Evolutionary conservation across 2,797 vertebrate genomes (phyloP).

Genomic region (Trematomus bernacchii): DNA sequence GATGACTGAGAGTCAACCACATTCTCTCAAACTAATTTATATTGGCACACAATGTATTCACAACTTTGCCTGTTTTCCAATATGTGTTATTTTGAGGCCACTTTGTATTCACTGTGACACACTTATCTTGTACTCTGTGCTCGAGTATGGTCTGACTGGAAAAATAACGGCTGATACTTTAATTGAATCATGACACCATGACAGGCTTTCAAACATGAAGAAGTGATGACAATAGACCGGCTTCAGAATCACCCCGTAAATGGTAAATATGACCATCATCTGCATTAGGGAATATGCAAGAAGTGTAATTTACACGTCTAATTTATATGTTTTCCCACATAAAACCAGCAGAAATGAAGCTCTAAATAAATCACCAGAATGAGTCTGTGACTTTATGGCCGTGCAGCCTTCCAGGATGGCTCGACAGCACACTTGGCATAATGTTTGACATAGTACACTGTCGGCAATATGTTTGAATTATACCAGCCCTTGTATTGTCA

Average conservation of each 20-base stretch:
- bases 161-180: constrained; percentile 50
- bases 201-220: constrained; percentile 51
- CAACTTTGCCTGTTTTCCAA: constrained; percentile 10
- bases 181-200: constrained; percentile 57
- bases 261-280: constrained; percentile 65
- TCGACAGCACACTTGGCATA: constrained; percentile 62
- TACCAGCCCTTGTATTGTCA: constrained; percentile 61
- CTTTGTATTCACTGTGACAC: constrained; percentile 35
- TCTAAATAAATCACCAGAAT: constrained; percentile 68
- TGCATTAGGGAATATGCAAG: constrained; percentile 57
- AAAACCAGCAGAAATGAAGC: constrained; percentile 59
- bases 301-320: constrained; percentile 60
- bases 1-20: too few species aligned
- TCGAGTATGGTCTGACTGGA: constrained; percentile 4
- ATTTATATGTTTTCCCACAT: constrained; percentile 74
- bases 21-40: constrained; percentile 1
- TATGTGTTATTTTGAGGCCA: constrained; percentile 24
- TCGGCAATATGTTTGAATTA: constrained; percentile 74
- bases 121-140: constrained; percentile 2
- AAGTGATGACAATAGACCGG: constrained; percentile 23
- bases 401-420: constrained; percentile 42
- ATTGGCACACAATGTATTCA: constrained; percentile 2
- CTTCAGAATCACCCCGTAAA: constrained; percentile 45
- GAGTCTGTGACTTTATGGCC: constrained; percentile 67
- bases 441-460: constrained; percentile 68